A percentile compares a stretch with the other conserved stretches of the same genome.
phyloP scores from a whole-genome alignment of 2,113 vertebrate species.

The Pygoscelis antarcticus region DNA sequence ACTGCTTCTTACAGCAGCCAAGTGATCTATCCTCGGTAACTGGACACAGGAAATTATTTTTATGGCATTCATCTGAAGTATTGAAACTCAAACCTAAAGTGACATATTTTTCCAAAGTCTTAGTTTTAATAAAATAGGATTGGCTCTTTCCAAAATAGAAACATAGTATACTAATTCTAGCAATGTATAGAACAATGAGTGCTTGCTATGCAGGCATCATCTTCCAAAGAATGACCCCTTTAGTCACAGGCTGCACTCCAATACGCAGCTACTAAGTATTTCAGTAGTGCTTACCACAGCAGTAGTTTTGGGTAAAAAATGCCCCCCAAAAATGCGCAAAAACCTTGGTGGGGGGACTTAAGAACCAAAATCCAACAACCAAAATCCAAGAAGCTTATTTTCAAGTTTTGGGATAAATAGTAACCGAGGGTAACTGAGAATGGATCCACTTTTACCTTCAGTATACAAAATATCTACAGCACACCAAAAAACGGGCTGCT shows the following conservation, averaged over 20 bases:
- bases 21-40: not conserved
- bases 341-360: not conserved
- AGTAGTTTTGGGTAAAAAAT: not conserved
- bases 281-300: not conserved
- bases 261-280: not conserved
- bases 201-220: not conserved
- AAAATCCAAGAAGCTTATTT: not conserved
- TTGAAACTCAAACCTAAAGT: not conserved
- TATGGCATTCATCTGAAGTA: not conserved
- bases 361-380: not conserved
- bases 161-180: not conserved
- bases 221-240: not conserved
- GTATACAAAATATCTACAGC: not conserved
- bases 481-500: not conserved
- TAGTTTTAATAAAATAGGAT: not conserved
- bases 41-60: not conserved
- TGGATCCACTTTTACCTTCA: not conserved
- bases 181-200: not conserved
- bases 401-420: not conserved
- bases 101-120: not conserved
- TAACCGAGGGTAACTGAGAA: not conserved
- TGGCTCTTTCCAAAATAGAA: not conserved
- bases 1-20: not conserved
- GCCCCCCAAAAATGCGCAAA: not conserved
- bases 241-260: not conserved